Percentiles rank a stretch among this genome's conserved stretches.
Conservation (phyloP, 2,888 invertebrate species). For the Chrysolina haemoptera region DNA sequence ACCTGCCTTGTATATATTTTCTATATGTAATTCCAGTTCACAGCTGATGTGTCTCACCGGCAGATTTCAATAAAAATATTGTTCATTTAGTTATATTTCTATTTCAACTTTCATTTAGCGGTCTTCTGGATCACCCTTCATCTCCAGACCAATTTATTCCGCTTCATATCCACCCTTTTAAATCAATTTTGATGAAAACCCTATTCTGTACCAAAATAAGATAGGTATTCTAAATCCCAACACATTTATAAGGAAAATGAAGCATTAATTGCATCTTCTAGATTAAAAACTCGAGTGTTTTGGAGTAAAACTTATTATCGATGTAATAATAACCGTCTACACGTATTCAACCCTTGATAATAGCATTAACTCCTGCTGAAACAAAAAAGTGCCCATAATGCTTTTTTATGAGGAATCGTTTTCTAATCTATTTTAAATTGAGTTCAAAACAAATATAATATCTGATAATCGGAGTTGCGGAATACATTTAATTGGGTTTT, state of each 20-base stretch:
- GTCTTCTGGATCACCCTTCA: neutral
- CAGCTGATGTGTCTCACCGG: no score
- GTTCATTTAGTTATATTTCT: no score
- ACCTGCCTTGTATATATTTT: no score
- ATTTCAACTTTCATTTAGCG: neutral
- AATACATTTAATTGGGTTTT: constrained; percentile 10
- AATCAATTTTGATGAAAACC: constrained; percentile 35
- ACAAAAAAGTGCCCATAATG: constrained; percentile 37
- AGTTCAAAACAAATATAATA: constrained; percentile 24
- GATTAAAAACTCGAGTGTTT: constrained; percentile 56
- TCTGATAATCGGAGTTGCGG: constrained; percentile 14
- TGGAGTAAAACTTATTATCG: constrained; percentile 54
- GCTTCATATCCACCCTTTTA: constrained; percentile 1
- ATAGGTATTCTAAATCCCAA: constrained; percentile 36
- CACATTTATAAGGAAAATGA: constrained; percentile 54
- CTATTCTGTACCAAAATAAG: constrained; percentile 32
- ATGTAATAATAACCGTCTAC: constrained; percentile 53
- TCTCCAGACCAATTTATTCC: neutral
- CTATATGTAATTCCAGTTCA: no score
- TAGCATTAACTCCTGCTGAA: constrained; percentile 49
- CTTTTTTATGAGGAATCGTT: constrained; percentile 36
- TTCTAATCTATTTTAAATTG: constrained; percentile 49
- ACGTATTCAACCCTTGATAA: constrained; percentile 54
- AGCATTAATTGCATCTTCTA: constrained; percentile 57
- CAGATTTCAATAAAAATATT: no score